These are phyloP conservation scores for Apeira syringaria DNA, from an alignment of 2,888 invertebrate species.

Conservation along the genomic window DNA sequence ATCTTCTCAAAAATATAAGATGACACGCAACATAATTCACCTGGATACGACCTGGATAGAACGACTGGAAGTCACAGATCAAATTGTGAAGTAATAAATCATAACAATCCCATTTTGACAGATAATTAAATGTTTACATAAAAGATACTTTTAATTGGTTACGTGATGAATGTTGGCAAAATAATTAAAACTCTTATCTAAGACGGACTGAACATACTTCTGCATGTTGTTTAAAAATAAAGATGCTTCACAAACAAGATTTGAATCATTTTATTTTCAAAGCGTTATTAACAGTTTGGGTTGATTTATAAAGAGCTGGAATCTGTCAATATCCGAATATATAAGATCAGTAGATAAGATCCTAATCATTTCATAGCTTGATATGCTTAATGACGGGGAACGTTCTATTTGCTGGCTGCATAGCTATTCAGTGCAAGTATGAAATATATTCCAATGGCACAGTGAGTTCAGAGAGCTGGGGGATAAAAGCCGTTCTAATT, in stretches of 20 bases:
- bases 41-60: constrained; percentile 16
- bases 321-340: too few relatives aligned
- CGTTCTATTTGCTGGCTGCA: too few relatives aligned
- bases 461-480: too few relatives aligned
- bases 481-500: too few relatives aligned
- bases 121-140: constrained; percentile 48
- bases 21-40: constrained; percentile 18
- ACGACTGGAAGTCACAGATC: constrained; percentile 26
- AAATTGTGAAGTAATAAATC: constrained; percentile 47
- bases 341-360: too few relatives aligned
- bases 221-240: constrained; percentile 32
- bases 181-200: constrained; percentile 49
- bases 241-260: constrained; percentile 16
- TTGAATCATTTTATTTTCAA: too few relatives aligned
- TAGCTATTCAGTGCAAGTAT: too few relatives aligned
- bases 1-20: constrained; percentile 5
- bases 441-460: too few relatives aligned
- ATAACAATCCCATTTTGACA: constrained; percentile 40
- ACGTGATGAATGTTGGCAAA: constrained; percentile 57
- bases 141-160: constrained; percentile 62
- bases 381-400: too few relatives aligned
- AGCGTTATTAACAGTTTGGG: too few relatives aligned
- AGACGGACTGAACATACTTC: constrained; percentile 36
- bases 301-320: too few relatives aligned
- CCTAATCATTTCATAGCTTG: too few relatives aligned